Evolutionary conservation across 2,797 vertebrate species (phyloP), one percentile per base, ranked within the genome.

Genomic region (Halcyon chelicuti): DNA sequence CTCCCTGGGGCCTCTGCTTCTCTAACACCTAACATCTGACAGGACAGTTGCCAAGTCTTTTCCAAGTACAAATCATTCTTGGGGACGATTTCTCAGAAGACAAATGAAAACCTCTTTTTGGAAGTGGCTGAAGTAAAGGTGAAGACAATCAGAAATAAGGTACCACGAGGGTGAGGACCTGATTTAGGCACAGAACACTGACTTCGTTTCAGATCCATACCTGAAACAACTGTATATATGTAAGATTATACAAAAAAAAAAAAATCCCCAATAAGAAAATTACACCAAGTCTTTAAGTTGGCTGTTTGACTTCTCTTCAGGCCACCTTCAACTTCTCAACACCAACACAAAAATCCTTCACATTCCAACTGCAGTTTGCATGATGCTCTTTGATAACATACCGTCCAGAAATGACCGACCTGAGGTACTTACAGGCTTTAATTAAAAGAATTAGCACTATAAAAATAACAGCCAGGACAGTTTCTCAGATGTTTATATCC

Each of bases 151-250:
- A 52, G 11, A 29, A 58, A 14, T 15, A 77, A 47, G 17, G 28
- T 40, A 47, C 13, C 33, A 16, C 16, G 35, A 71, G 55, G 58
- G 39, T 0, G 1, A 61, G 35, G 35, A 91, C 14, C 15, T 7
- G 28, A 26, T 70, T 4, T 19, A 42, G 21, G 23, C 25, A 55
- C 7, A 18, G n/a, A 57, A 46, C 5, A 11, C 4, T 28, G 25
- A 81, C 10, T 35, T 4, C 8, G 17, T n/a, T 68, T n/a, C 28
- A 39, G 2, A n/a, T 10, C 10, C 15, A 14, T 10, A 33, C 46
- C 54, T 54, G 57, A 44, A 63, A 55, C 1, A 18, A 35, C 7
- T 44, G 19, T 3, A 31, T 1, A 0, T 2, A 10, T 1, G 9
- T 15, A 49, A 87, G 33, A 44, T 9, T 16, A 9, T 1, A 51